These are phyloP conservation scores for Lepidotrigona ventralis DNA, from an alignment of 1,140 invertebrate genomes.

Conservation along the genomic window DNA sequence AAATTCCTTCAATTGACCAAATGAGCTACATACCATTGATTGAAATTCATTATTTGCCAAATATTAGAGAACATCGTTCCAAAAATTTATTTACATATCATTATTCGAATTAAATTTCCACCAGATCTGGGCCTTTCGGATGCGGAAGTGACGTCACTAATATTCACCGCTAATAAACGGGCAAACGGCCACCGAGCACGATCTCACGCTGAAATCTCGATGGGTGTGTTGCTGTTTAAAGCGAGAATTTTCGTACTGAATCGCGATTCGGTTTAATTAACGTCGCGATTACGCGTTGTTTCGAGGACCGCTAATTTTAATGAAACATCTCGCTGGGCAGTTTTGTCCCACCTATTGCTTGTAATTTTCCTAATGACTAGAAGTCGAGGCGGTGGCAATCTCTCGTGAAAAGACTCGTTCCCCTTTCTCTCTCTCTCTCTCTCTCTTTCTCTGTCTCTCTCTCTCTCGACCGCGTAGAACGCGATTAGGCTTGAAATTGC, in stretches of 20 bases:
- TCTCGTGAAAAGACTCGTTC: not conserved
- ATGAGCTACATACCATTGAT: too few relatives aligned
- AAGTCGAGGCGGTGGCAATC: not conserved
- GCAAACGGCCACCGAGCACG: not conserved
- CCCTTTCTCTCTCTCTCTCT: not conserved
- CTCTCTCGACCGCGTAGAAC: not conserved
- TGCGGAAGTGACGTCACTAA: not conserved
- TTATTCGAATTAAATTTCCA: too few relatives aligned
- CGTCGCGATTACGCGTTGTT: not conserved
- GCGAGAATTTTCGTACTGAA: not conserved
- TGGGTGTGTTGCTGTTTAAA: not conserved
- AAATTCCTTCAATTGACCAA: too few relatives aligned
- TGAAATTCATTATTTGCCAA: too few relatives aligned
- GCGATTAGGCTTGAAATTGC: constrained; percentile 26
- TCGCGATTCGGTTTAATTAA: not conserved
- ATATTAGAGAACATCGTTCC: too few relatives aligned
- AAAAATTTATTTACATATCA: too few relatives aligned
- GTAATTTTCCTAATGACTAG: constrained; percentile 6
- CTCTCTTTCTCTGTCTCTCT: not conserved
- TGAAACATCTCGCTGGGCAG: not conserved
- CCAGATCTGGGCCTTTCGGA: too few relatives aligned
- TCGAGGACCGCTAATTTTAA: not conserved
- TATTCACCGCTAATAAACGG: not conserved
- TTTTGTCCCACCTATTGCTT: not conserved
- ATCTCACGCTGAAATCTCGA: not conserved